Percentiles rank a stretch among this genome's conserved stretches.
These are phyloP conservation scores for Antheraea yamamai DNA, from an alignment of 2,888 invertebrate genomes.

Conservation along the genomic window DNA sequence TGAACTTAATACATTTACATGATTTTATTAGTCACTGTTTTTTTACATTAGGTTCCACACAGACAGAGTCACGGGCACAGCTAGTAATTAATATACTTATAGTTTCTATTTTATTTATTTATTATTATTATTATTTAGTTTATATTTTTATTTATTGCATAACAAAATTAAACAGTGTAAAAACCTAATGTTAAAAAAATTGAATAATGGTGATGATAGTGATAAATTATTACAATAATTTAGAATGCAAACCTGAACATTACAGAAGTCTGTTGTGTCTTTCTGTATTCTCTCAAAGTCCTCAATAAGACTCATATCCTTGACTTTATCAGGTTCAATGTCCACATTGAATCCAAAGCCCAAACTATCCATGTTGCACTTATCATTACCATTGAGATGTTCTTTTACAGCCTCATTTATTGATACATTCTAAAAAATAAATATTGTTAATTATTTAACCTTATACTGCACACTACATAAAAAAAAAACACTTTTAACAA, in stretches of 20 bases:
- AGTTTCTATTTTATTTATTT: no score
- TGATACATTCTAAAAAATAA: conserved; percentile 66
- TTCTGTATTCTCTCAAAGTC: conserved; percentile 85
- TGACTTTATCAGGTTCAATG: conserved; percentile 72
- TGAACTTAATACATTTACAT: no score
- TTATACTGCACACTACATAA: background rate
- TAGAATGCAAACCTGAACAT: conserved; percentile 63
- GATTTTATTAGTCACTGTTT: no score
- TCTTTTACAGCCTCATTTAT: conserved; percentile 62
- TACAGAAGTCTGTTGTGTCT: conserved; percentile 80
- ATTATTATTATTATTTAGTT: no score
- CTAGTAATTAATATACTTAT: no score
- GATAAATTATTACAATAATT: background rate
- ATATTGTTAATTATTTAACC: background rate
- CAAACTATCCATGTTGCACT: conserved; percentile 69
- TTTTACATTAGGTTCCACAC: no score
- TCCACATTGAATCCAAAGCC: conserved; percentile 75
- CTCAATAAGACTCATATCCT: conserved; percentile 71
- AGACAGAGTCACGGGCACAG: no score
- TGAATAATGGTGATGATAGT: background rate
- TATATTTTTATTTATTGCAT: no score
- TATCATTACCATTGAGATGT: conserved; percentile 72
- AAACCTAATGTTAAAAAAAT: background rate
- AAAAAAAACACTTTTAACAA: background rate
- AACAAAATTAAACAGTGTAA: background rate